Conservation (phyloP, 2,888 invertebrate genomes). For the Drosophila melanosoma region DNA sequence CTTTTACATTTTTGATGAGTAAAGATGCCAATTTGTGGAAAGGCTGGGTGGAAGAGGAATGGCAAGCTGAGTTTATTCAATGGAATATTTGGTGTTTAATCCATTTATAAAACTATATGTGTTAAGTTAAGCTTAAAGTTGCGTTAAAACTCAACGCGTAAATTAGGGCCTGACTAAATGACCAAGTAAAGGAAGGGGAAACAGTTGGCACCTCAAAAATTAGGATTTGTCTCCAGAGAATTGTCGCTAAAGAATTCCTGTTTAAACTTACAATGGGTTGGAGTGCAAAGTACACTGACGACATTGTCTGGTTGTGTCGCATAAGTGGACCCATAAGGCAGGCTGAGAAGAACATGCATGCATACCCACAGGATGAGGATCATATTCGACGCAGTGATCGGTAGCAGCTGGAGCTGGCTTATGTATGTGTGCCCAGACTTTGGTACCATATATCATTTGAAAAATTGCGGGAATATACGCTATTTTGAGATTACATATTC, state of each 20-base stretch:
- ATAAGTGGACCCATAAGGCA: not conserved
- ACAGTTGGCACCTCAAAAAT: not conserved
- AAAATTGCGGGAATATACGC: not conserved
- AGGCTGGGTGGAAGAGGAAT: not conserved
- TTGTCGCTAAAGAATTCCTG: not conserved
- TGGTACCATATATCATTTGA: not conserved
- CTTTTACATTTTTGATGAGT: constrained; percentile 3
- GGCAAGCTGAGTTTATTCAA: constrained; percentile 3
- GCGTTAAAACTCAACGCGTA: not conserved
- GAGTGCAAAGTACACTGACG: not conserved
- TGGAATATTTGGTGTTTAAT: not conserved
- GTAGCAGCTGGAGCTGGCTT: not conserved
- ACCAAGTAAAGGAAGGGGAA: not conserved
- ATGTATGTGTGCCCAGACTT: not conserved
- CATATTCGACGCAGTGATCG: too few species aligned
- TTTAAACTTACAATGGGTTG: not conserved
- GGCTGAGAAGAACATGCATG: not conserved
- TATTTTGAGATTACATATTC: not conserved
- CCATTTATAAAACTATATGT: not conserved
- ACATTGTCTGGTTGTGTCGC: not conserved
- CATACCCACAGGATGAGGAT: not conserved
- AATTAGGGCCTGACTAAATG: not conserved
- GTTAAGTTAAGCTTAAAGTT: not conserved
- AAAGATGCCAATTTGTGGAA: not conserved
- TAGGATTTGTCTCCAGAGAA: not conserved